phyloP scores from a whole-genome alignment of 2,113 vertebrate species.

The Anarhynchus alexandrinus region DNA sequence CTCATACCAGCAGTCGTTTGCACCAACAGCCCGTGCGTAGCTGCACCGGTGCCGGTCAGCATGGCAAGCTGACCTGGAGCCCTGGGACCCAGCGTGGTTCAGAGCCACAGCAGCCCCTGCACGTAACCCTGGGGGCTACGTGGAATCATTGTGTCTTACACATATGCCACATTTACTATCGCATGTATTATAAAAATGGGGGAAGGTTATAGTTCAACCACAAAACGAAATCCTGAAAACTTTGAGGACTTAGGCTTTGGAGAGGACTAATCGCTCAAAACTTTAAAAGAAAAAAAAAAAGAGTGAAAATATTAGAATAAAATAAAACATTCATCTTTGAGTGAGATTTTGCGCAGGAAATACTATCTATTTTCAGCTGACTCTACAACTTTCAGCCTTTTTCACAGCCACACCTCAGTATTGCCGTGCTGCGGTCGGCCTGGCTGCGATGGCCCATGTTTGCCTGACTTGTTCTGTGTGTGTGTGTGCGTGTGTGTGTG shows the following conservation, averaged over 20 bases:
- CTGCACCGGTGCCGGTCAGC: fast-evolving
- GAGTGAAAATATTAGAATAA: neutral
- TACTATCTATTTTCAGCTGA: neutral
- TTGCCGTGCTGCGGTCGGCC: fast-evolving
- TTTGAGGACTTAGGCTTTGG: neutral
- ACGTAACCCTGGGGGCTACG: neutral
- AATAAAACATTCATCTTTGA: neutral
- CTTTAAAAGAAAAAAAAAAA: too few species aligned
- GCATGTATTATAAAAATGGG: fast-evolving
- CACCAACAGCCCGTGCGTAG: fast-evolving
- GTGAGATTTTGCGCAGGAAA: neutral
- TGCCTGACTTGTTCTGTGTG: neutral
- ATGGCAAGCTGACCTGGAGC: neutral
- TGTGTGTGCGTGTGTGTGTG: too few species aligned
- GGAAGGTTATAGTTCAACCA: neutral
- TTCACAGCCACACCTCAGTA: neutral
- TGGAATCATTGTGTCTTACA: too few species aligned
- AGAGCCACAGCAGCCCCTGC: neutral
- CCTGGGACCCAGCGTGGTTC: neutral
- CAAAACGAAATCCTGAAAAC: neutral
- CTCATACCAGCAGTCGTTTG: too few species aligned
- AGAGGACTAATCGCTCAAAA: too few species aligned
- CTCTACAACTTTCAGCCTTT: too few species aligned
- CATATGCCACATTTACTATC: fast-evolving
- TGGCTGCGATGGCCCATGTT: neutral